Evolutionary conservation across 1,140 invertebrate genomes (phyloP).

Genomic region (Sminthurides bifidus): DNA sequence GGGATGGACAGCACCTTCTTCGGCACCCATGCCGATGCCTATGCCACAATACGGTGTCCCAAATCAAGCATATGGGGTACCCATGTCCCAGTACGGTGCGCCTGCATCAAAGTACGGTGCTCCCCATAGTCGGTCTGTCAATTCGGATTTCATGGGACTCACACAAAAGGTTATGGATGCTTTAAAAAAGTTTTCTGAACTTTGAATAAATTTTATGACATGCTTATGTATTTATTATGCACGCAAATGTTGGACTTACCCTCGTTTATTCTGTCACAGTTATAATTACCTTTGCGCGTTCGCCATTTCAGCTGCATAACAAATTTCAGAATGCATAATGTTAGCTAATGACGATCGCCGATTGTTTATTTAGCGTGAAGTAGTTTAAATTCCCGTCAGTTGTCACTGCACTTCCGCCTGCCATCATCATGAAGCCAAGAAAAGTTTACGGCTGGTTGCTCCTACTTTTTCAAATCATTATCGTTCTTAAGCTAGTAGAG

Average conservation of each 20-base stretch:
- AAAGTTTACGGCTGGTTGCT: not conserved
- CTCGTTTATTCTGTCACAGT: not conserved
- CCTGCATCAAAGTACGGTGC: not conserved
- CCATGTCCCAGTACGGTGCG: not conserved
- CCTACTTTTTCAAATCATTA: not conserved
- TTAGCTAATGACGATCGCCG: too few species aligned
- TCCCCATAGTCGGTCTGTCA: not conserved
- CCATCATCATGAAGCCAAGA: not conserved
- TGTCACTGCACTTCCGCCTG: not conserved
- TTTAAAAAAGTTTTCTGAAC: slow-evolving; percentile 8
- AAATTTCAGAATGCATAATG: too few species aligned
- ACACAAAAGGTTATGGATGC: slow-evolving; percentile 11
- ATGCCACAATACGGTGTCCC: not conserved
- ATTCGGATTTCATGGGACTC: not conserved
- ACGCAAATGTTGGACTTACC: not conserved
- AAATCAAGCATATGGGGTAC: not conserved
- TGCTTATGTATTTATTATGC: slow-evolving; percentile 6
- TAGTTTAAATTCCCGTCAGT: too few species aligned
- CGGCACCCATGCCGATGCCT: too few species aligned
- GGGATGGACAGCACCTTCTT: too few species aligned
- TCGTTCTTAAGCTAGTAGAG: slow-evolving; percentile 2
- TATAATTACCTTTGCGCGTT: too few species aligned
- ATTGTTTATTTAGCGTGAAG: too few species aligned
- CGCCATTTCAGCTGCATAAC: not conserved
- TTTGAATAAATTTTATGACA: slow-evolving; percentile 1